These are phyloP conservation scores for Natator depressus DNA, from an alignment of 2,113 vertebrate genomes.

Conservation along the genomic window DNA sequence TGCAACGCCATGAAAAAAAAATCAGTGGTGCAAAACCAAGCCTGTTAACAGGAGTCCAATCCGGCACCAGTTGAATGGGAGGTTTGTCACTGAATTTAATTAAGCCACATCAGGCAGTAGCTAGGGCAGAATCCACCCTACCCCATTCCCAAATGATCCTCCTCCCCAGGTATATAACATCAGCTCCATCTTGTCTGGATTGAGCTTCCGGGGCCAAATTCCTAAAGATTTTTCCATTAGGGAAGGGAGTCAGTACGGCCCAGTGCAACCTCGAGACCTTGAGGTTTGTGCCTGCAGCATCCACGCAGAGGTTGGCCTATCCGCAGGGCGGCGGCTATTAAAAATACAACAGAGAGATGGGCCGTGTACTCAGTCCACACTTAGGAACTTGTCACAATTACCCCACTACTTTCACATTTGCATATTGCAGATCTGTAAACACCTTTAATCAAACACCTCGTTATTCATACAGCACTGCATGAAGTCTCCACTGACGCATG, in stretches of 20 bases:
- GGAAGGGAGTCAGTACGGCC: not conserved
- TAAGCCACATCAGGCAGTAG: not conserved
- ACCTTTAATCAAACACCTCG: not conserved
- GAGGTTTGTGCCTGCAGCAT: not conserved
- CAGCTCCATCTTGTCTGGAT: not conserved
- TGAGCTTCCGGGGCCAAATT: not conserved
- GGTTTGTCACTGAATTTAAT: not conserved
- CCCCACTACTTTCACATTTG: not conserved
- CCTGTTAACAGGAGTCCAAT: not conserved
- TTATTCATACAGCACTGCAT: not conserved
- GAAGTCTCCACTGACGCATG: rapidly evolving
- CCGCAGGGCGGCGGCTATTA: not conserved
- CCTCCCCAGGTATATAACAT: not conserved
- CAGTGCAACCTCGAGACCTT: not conserved
- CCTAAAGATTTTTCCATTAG: not conserved
- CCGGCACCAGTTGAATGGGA: not conserved
- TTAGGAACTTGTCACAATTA: not conserved
- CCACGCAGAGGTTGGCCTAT: not conserved
- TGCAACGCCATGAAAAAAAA: no score
- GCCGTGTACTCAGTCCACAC: not conserved
- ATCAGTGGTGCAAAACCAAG: no score
- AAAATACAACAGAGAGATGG: not conserved
- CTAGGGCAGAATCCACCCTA: not conserved
- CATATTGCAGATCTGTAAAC: not conserved
- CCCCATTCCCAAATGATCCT: not conserved